Evolutionary conservation across 2,888 invertebrate genomes (phyloP), one percentile per base, ranked within the genome.

Genomic region (Sylvicola cinctus): DNA sequence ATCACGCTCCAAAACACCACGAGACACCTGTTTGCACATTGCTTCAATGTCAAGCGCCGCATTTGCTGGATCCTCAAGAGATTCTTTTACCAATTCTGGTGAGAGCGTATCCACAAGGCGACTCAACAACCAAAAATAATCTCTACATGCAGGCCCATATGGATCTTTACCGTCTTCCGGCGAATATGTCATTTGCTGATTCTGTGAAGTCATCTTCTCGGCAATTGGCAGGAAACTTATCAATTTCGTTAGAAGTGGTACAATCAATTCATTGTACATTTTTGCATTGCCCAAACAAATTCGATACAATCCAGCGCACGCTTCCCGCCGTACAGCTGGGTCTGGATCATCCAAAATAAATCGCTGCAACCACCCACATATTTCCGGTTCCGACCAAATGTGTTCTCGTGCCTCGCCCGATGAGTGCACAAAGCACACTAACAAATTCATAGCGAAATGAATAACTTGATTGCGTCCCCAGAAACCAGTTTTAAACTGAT

Each of bases 391-490:
- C 46, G 75, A 70, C 48, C 87, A 87, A 11, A 91, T 56, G 20
- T 68, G 68, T 33, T 76, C 68, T 13, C 77, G 67, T 0, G 87
- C 83, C 42, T 74, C 73, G 8, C 76, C 73, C 29, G 81, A 79
- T 34, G 87, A 84, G 49, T 87, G 87, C 29, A 87, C 77, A 80
- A 90, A 88, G 43, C 87, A 88, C 23, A 91, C 88, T 41, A 91
- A 68, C 47, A 91, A 63, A 12, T 85, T 80, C 77, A 91, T 80
- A 12, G 87, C 79, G 51, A 87, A 90, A 50, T 90, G 88, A 13
- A 91, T 79, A 38, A 87, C 77, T 58, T 90, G 90, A 1, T 88
- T 81, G 43, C 90, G 64, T 2, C 90, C 88, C 77, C 88, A 90
- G 44, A 90, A 79, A 5, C 90, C 88, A 37, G 88, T 87, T 53